These are phyloP conservation scores for Gorsachius magnificus DNA, from an alignment of 2,797 vertebrate genomes.

Conservation along the genomic window DNA sequence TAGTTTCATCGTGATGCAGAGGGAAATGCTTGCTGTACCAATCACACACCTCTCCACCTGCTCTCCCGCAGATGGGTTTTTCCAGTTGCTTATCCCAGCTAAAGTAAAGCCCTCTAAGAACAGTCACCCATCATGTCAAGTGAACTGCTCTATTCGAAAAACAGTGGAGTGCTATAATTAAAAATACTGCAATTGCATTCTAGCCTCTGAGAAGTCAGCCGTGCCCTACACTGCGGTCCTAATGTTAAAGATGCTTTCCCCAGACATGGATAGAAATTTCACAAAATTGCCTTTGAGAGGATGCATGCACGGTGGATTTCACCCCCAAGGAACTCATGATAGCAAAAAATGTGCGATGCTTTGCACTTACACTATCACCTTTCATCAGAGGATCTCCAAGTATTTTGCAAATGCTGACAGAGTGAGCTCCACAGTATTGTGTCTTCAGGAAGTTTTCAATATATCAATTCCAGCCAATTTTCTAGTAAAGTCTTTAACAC, in stretches of 20 bases:
- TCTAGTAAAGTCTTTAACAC: background rate
- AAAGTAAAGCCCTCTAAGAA: background rate
- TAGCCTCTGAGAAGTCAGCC: background rate
- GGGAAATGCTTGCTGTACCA: background rate
- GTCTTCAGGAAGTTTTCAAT: background rate
- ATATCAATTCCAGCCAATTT: background rate
- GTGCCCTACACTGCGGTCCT: background rate
- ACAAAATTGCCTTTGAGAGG: background rate
- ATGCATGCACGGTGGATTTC: background rate
- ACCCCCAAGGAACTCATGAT: background rate
- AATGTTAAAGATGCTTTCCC: rapidly evolving
- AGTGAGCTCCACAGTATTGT: background rate
- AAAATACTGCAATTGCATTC: background rate
- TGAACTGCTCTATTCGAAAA: background rate
- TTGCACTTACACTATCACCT: background rate
- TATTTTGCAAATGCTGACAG: background rate
- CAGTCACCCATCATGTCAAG: background rate
- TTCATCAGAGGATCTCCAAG: background rate
- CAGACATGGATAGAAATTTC: background rate
- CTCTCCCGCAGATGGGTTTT: background rate
- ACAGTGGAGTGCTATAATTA: background rate
- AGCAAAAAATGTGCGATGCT: background rate
- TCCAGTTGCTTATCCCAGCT: background rate
- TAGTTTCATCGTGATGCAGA: background rate
- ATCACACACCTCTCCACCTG: background rate